Evolutionary conservation across 2,113 vertebrate genomes (phyloP).

Genomic region (Platysteira castanea): DNA sequence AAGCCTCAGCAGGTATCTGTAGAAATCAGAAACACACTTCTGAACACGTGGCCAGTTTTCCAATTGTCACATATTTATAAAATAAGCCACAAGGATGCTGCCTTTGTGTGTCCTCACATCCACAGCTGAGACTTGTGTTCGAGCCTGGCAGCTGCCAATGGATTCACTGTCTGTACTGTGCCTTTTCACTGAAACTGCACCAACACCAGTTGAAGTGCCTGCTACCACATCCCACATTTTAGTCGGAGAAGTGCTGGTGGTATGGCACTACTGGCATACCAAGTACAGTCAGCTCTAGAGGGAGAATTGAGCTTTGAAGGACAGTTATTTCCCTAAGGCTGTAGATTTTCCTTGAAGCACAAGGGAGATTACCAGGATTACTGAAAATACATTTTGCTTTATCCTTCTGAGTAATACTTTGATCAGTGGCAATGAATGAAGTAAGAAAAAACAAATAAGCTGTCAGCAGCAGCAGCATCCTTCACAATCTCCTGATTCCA

Average conservation of each 20-base stretch:
- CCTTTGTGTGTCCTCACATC: neutral
- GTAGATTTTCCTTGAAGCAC: neutral
- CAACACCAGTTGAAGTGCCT: neutral
- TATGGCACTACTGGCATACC: accelerated
- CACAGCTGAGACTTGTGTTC: neutral
- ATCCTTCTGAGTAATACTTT: neutral
- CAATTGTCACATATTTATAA: neutral
- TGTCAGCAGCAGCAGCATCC: neutral
- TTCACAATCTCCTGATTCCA: neutral
- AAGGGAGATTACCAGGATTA: neutral
- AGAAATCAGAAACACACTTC: neutral
- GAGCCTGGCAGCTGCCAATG: neutral
- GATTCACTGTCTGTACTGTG: neutral
- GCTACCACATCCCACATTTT: neutral
- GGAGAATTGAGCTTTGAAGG: neutral
- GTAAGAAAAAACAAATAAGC: neutral
- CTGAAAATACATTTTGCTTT: neutral
- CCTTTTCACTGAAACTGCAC: neutral
- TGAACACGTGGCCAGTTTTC: neutral
- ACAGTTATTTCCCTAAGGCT: neutral
- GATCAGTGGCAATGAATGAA: neutral
- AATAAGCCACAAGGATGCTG: neutral
- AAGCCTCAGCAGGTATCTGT: accelerated
- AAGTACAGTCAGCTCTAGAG: neutral
- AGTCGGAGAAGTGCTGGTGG: accelerated